Evolutionary conservation across 2,113 vertebrate genomes (phyloP).

Genomic region (Hippopotamus amphibius): DNA sequence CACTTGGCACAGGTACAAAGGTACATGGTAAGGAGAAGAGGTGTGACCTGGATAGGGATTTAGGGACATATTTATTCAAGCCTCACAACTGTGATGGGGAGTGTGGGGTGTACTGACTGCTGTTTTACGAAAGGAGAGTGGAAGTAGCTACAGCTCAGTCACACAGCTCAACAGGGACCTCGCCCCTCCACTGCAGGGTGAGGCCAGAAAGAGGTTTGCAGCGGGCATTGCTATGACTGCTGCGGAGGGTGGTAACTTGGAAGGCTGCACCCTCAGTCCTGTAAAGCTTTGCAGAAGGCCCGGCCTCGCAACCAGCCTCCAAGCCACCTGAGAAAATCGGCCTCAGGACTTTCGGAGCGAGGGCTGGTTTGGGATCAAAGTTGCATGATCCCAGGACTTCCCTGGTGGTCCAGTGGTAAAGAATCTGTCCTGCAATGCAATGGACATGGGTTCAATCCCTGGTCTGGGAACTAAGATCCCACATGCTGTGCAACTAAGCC

Average conservation of each 20-base stretch:
- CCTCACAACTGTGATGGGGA: too few relatives aligned
- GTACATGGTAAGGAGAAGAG: background rate
- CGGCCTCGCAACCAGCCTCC: background rate
- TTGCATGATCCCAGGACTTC: background rate
- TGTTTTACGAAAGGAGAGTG: background rate
- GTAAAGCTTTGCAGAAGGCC: background rate
- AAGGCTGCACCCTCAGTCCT: background rate
- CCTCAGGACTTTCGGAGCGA: rapidly evolving
- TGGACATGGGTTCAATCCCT: too few relatives aligned
- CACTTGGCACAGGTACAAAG: background rate
- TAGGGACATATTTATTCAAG: rapidly evolving
- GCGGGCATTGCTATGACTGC: too few relatives aligned
- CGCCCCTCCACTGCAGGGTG: background rate
- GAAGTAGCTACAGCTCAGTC: rapidly evolving
- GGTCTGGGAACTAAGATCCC: too few relatives aligned
- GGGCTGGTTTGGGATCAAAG: background rate
- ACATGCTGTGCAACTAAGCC: too few relatives aligned
- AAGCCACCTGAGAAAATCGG: background rate
- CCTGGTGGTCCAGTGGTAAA: too few relatives aligned
- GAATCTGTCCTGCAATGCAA: too few relatives aligned
- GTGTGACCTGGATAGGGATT: rapidly evolving
- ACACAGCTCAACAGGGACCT: background rate
- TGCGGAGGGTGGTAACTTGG: background rate
- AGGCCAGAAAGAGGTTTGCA: background rate
- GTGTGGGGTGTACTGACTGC: rapidly evolving